phyloP scores from a whole-genome alignment of 2,888 invertebrate genomes.

The Drosophila ochracea region DNA sequence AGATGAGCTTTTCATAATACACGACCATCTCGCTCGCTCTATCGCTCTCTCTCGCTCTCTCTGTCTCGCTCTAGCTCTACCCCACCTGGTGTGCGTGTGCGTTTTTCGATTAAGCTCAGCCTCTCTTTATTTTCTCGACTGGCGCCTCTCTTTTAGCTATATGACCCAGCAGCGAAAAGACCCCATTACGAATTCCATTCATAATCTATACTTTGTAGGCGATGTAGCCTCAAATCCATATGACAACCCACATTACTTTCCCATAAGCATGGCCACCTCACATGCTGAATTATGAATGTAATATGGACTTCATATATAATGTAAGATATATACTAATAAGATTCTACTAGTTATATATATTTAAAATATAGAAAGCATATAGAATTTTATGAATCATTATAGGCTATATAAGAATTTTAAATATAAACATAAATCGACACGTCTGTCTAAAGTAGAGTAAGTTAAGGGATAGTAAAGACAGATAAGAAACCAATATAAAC shows the following conservation, averaged over 20 bases:
- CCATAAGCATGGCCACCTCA: background rate
- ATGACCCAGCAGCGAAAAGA: background rate
- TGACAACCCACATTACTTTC: background rate
- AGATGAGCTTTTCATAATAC: constrained; percentile 82
- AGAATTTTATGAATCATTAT: background rate
- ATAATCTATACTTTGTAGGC: background rate
- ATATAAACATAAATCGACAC: background rate
- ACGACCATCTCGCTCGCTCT: constrained; percentile 50
- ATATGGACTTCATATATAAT: too few species aligned
- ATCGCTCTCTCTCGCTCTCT: constrained; percentile 1
- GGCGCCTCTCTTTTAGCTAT: background rate
- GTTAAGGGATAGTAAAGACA: background rate
- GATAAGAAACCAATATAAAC: background rate
- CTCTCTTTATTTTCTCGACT: background rate
- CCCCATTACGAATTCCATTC: background rate
- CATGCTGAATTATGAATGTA: background rate
- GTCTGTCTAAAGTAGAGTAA: background rate
- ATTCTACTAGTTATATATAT: background rate
- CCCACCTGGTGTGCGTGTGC: constrained; percentile 25
- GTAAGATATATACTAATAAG: too few species aligned
- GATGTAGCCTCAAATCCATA: background rate
- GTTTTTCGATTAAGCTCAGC: constrained; percentile 53
- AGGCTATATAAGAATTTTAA: background rate
- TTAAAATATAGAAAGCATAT: background rate
- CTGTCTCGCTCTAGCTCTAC: background rate